Evolutionary conservation across 2,797 vertebrate species (phyloP), one percentile per base, ranked within the genome.

Genomic region (Bradypus variegatus): DNA sequence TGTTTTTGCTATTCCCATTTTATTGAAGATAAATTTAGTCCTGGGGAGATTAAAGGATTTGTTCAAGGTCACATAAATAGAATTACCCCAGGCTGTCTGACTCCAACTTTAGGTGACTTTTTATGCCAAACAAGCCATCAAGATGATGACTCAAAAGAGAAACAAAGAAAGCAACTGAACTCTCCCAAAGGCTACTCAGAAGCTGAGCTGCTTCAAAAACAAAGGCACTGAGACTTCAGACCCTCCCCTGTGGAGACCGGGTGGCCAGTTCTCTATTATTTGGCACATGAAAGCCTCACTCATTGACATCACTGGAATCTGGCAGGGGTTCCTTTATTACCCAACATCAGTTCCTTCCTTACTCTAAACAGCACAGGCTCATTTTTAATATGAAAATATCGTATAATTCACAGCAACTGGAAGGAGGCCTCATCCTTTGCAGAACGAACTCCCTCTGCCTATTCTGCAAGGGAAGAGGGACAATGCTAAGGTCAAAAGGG

Each of bases 371-470:
- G 41, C 77, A 31, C 21, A 80, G 58, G 69, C 55, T 53, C 62
- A 78, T 92, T 87, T 93, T 73, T 85, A 90, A 89, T 60, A 79
- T 38, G 36, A 90, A 92, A 92, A 80, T 67, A n/a, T 69, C 90
- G 14, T 70, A 41, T 80, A 77, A 95, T 86, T 91, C 67, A 94
- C 78, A 55, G 81, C 73, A 76, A 55, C 6, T 50, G 81, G 38
- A 83, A 89, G 13, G 72, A 81, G 14, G 29, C 50, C 16, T 64
- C 72, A 16, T 53, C 25, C 48, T 91, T 76, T 53, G 69, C 31
- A 86, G 79, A 84, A 77, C 19, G 33, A 64, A 88, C 86, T 88
- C n/a, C 70, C 45, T 92, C 53, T 91, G 64, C 29, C 62, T 82
- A 27, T 27, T 76, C 55, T 55, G 11, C 29, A 70, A 73, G 9